Base-by-base conservation (phyloP, 2,797 vertebrate genomes). In the Arnoldichthys spilopterus region DNA sequence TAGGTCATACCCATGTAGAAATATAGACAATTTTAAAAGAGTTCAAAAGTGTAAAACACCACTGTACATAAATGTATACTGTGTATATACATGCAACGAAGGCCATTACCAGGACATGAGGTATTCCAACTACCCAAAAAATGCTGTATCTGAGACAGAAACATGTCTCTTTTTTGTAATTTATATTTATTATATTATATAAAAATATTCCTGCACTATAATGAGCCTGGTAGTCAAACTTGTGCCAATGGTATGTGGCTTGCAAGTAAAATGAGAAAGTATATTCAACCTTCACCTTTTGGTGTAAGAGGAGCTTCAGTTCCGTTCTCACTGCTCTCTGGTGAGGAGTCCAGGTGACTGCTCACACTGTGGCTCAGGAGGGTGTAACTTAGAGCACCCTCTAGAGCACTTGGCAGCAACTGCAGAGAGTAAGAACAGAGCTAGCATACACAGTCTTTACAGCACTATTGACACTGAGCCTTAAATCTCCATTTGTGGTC, bases 251-350 rank as follows among this genome's bases (percentile, higher is more conserved):
- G n/a, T 30, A 67, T 40, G 3, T 69, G 20, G 13, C 24, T 43
- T 43, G 1, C 22, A 67, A 37, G 8, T 18, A 28, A 49, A 58
- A 53, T n/a, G 6, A 72, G 13, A 59, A 22, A 30, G 0, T 20
- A 28, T 37, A 30, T 8, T 68, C 13, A 12, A 18, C 13, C 71
- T 87, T 84, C 81, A 97, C 96, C 96, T 83, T 89, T 94, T 53
- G 66, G 88, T 20, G 91, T 90, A 6, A 95, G 87, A 1, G 88
- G 86, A 72, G 90, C 77, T 2, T 95, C 95, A 0, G 89, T 88
- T 8, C 92, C 91, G 1, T 92, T 92, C 87, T 97, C 95, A 0
- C 93, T 94, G 89, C 94, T 95, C 83, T 96, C 94, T 0, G 94
- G 93, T 1, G 96, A 96, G 0, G 95, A 96, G 91, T 92, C 91